Evolutionary conservation across 2,797 vertebrate genomes (phyloP).

Genomic region (Halcyon chelicuti): DNA sequence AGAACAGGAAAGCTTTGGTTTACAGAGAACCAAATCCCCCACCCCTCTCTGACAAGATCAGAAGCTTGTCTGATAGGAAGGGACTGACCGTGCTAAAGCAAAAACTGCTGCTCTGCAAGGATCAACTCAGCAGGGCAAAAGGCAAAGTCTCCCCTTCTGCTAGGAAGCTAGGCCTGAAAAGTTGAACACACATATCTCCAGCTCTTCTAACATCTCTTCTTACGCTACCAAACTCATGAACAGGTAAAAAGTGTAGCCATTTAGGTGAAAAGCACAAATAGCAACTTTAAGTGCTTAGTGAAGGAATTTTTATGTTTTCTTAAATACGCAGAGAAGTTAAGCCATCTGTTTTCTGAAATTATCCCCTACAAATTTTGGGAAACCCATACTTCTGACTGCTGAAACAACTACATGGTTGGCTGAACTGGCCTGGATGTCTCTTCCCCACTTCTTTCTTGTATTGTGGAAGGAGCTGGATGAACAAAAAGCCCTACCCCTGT

Average conservation of each 20-base stretch:
- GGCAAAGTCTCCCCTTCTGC: not conserved
- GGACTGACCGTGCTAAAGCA: not conserved
- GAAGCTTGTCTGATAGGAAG: not conserved
- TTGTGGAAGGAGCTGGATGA: not conserved
- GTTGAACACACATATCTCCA: not conserved
- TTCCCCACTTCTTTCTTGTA: not conserved
- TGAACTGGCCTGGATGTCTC: not conserved
- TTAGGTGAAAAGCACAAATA: not conserved
- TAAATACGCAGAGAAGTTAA: not conserved
- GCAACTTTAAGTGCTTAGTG: rapidly evolving
- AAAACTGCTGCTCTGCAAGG: not conserved
- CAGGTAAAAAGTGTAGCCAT: not conserved
- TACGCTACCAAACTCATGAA: not conserved
- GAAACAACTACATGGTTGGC: not conserved
- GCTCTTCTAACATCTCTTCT: not conserved
- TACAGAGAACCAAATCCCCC: not conserved
- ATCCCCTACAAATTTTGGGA: not conserved
- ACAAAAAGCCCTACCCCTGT: not conserved
- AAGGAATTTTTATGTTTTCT: not conserved
- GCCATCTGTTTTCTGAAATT: not conserved
- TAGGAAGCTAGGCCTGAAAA: not conserved
- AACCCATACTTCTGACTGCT: not conserved
- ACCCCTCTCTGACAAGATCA: not conserved
- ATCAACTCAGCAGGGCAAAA: not conserved
- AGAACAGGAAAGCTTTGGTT: not conserved